Percentiles rank a stretch among this genome's conserved stretches.
phyloP scores from a whole-genome alignment of 1,140 invertebrate species.

The Neodiprion pinetum region DNA sequence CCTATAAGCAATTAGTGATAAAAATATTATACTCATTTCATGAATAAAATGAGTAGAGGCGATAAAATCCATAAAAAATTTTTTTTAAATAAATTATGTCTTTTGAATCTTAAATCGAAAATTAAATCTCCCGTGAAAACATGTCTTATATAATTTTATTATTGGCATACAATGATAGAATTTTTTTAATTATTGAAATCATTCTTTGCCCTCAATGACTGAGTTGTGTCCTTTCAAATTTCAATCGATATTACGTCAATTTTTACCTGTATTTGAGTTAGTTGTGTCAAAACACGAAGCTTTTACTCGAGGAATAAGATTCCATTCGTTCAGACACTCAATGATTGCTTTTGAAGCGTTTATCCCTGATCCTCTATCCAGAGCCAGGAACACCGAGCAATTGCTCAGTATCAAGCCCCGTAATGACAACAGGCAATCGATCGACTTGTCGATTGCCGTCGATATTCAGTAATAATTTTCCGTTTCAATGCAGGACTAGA shows the following conservation, averaged over 20 bases:
- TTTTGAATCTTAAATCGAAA: too few relatives aligned
- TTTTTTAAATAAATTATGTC: too few relatives aligned
- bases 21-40: too few relatives aligned
- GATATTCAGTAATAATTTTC: background rate
- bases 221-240: too few relatives aligned
- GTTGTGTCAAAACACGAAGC: constrained; percentile 47
- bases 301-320: constrained; percentile 33
- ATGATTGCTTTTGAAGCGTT: constrained; percentile 19
- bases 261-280: constrained; percentile 32
- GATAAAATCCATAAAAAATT: too few relatives aligned
- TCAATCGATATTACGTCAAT: too few relatives aligned
- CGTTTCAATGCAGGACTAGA: background rate
- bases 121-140: too few relatives aligned
- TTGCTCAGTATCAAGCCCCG: constrained; percentile 17
- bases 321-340: constrained; percentile 25
- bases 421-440: constrained; percentile 18
- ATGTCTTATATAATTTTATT: too few relatives aligned
- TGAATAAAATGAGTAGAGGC: too few relatives aligned
- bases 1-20: constrained; percentile 20
- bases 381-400: constrained; percentile 17
- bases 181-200: too few relatives aligned
- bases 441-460: background rate
- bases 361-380: constrained; percentile 15
- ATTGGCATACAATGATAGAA: too few relatives aligned
- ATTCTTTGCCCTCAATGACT: too few relatives aligned